Evolutionary conservation across 2,888 invertebrate species (phyloP).

Genomic region (Netelia melanura): DNA sequence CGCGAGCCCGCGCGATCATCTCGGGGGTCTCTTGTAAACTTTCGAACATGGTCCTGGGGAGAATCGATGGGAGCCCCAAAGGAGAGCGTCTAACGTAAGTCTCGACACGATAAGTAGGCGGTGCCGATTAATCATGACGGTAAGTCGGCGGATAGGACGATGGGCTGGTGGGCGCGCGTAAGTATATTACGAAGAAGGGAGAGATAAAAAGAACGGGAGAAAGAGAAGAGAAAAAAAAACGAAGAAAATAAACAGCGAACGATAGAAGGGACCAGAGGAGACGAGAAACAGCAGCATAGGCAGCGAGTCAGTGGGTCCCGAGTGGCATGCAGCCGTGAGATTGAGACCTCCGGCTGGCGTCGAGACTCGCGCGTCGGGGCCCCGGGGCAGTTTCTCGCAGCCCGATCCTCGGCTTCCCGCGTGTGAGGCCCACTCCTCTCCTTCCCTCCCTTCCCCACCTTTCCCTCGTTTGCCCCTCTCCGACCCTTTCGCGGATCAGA

Average conservation of each 20-base stretch:
- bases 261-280: constrained; percentile 37
- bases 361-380: constrained; percentile 78
- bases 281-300: constrained; percentile 43
- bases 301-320: constrained; percentile 49
- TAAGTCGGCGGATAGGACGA: constrained; percentile 74
- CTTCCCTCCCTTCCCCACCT: constrained; percentile 1
- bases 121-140: constrained; percentile 81
- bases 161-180: constrained; percentile 51
- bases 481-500: constrained; percentile 31
- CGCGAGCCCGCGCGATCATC: constrained; percentile 40
- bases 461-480: constrained; percentile 11
- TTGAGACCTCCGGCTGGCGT: constrained; percentile 81
- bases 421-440: constrained; percentile 63
- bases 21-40: constrained; percentile 61
- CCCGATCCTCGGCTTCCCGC: constrained; percentile 72
- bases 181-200: constrained; percentile 64
- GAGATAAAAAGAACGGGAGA: constrained; percentile 21
- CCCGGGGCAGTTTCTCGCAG: constrained; percentile 72
- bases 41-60: constrained; percentile 64
- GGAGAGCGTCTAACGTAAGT: constrained; percentile 64
- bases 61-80: constrained; percentile 54
- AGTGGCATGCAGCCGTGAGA: constrained; percentile 78
- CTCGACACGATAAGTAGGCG: constrained; percentile 80
- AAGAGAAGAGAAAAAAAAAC: constrained; percentile 12
- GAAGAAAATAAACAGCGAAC: constrained; percentile 18